A percentile compares a stretch with the other conserved stretches of the same genome.
phyloP scores from a whole-genome alignment of 2,888 invertebrate species.

The Anthoptus insignis region DNA sequence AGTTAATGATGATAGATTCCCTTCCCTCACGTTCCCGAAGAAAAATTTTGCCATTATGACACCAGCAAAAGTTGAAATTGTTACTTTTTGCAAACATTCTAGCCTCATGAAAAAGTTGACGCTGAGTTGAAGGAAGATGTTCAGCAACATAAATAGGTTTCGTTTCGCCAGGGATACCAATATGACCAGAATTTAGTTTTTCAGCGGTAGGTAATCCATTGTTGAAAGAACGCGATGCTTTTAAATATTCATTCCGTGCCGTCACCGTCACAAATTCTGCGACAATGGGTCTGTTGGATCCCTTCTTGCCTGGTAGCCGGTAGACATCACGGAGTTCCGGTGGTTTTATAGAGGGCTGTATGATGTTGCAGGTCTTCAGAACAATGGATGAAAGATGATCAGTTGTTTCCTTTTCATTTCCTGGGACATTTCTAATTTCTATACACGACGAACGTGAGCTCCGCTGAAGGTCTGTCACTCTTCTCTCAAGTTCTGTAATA shows the following conservation, averaged over 20 bases:
- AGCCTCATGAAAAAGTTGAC: slow-evolving; percentile 14
- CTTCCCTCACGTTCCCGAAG: slow-evolving; percentile 11
- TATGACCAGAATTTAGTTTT: slow-evolving; percentile 18
- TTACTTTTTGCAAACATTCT: slow-evolving; percentile 9
- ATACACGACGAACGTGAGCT: slow-evolving; percentile 13
- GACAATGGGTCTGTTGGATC: slow-evolving; percentile 13
- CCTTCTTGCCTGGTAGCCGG: slow-evolving; percentile 22
- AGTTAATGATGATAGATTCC: not conserved
- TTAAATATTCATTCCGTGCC: not conserved
- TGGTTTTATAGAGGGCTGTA: slow-evolving; percentile 1
- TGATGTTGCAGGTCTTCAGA: slow-evolving; percentile 11
- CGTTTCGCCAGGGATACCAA: slow-evolving; percentile 15
- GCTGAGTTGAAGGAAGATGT: not conserved
- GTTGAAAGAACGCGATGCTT: slow-evolving; percentile 2
- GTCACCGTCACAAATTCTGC: slow-evolving; percentile 11
- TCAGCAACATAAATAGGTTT: slow-evolving; percentile 16
- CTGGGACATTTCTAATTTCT: slow-evolving; percentile 18
- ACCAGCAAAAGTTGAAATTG: slow-evolving; percentile 19
- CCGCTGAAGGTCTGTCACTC: slow-evolving; percentile 3
- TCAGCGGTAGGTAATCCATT: slow-evolving; percentile 16
- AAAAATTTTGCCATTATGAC: slow-evolving; percentile 18
- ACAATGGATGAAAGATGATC: slow-evolving; percentile 6
- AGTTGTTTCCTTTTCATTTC: slow-evolving; percentile 17
- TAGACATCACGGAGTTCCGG: slow-evolving; percentile 17
- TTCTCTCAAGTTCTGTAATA: slow-evolving; percentile 16